Base-by-base conservation (phyloP, 2,797 vertebrate genomes). In the Graptemys geographica region DNA sequence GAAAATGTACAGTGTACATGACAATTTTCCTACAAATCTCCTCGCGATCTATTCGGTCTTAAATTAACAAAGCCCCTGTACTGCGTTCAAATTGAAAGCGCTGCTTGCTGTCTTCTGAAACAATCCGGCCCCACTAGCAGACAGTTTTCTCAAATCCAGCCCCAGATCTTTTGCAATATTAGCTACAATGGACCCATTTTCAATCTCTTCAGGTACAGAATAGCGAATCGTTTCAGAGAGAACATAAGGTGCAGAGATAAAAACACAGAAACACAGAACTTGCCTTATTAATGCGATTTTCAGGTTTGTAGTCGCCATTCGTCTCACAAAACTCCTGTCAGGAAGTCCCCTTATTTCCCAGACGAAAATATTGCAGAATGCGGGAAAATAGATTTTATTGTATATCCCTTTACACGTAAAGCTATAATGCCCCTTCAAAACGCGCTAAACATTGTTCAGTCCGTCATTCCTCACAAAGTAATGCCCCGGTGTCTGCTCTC, bases 91-190 rank as follows among this genome's bases (percentile, higher is more conserved):
- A 94, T 94, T 97, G 96, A 86, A 99, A 98, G 84, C 98, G 95
- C 78, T 98, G 98, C 69, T 97, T 98, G 94, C 98, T 99, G 96
- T 98, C 97, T 87, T 98, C 98, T 37, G 98, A 98, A 83, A 99
- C 97, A 33, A 99, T 96, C 21, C 97, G 98, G 99, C 97, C 93
- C 98, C 98, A 81, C 98, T 97, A 0, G 96, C 96, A 41, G 89
- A 3, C 82, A 98, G 18, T 84, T 97, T 96, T 47, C 95, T 97
- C 2, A 93, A 25, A 80, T 98, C 97, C 53, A 99, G 97, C 79
- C 98, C 98, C 69, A 99, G 95, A 82, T 99, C 98, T 91, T 98
- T 99, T 51, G 98, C 98, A 83, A 99, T 92, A 95, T 98, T 98
- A 62, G 98, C 98, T 76, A 99, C 97, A 21, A 97, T 87, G 0